phyloP scores from a whole-genome alignment of 2,888 invertebrate species.

The Enchytraeus crypticus region DNA sequence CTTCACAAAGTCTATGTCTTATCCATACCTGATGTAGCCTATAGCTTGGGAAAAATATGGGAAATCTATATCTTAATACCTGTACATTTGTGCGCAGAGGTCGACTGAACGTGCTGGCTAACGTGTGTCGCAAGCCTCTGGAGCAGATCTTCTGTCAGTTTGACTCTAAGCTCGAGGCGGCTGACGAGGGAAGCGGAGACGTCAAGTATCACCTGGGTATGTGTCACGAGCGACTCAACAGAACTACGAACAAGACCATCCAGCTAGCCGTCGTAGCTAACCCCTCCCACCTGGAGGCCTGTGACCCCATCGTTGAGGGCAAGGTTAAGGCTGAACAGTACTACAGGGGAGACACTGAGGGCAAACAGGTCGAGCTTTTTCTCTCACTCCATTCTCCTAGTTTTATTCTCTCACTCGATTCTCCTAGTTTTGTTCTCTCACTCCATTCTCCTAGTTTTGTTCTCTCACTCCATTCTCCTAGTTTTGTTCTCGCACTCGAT shows the following conservation, averaged over 20 bases:
- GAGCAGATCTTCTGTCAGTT: slow-evolving; percentile 85
- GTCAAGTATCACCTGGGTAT: slow-evolving; percentile 64
- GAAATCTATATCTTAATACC: no score
- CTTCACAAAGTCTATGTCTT: no score
- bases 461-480: no score
- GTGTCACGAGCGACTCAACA: slow-evolving; percentile 79
- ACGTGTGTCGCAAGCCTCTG: slow-evolving; percentile 81
- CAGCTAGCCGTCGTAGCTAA: slow-evolving; percentile 79
- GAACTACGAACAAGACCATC: slow-evolving; percentile 79
- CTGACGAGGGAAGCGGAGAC: slow-evolving; percentile 70
- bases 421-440: no score
- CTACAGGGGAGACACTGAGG: slow-evolving; percentile 71
- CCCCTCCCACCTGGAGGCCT: slow-evolving; percentile 86
- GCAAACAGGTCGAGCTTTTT: slow-evolving; percentile 48
- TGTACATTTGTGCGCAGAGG: no score
- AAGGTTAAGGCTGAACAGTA: slow-evolving; percentile 91
- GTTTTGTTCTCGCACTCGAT: no score
- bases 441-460: no score
- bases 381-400: no score
- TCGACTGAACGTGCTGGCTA: slow-evolving; percentile 78
- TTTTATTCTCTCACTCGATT: no score
- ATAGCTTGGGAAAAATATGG: no score
- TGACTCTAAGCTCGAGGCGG: slow-evolving; percentile 67
- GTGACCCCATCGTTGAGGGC: slow-evolving; percentile 87
- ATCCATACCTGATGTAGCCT: no score